phyloP scores from a whole-genome alignment of 1,140 invertebrate species.

The Drosophila mauritiana region DNA sequence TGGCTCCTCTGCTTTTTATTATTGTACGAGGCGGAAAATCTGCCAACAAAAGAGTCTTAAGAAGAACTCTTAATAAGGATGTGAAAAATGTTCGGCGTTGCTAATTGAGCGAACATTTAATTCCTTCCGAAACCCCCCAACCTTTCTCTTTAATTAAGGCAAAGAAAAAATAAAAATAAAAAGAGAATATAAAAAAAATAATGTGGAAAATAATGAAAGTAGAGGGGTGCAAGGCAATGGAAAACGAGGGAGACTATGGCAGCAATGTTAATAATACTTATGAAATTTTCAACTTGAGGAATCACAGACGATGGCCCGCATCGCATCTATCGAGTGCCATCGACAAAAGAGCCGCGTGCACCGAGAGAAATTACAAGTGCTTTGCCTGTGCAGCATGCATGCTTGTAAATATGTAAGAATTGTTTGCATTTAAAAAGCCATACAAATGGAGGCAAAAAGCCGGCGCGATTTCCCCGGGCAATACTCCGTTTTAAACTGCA shows the following conservation, averaged over 20 bases:
- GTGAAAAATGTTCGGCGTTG: slow-evolving; percentile 74
- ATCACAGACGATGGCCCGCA: slow-evolving; percentile 56
- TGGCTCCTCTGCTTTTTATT: slow-evolving; percentile 42
- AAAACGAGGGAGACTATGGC: slow-evolving; percentile 2
- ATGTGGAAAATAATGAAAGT: background rate
- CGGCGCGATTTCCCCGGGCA: background rate
- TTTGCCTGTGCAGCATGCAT: background rate
- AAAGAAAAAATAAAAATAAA: background rate
- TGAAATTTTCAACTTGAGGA: slow-evolving; percentile 55
- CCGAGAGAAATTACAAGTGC: background rate
- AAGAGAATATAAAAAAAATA: background rate
- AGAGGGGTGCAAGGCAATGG: background rate
- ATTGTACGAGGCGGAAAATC: slow-evolving; percentile 44
- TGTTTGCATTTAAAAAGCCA: slow-evolving; percentile 33
- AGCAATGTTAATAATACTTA: slow-evolving; percentile 36
- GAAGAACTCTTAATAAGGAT: slow-evolving; percentile 73
- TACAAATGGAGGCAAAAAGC: slow-evolving; percentile 31
- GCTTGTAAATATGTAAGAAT: slow-evolving; percentile 1
- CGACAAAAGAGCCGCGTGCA: slow-evolving; percentile 45
- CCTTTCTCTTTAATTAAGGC: slow-evolving; percentile 46
- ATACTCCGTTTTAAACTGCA: slow-evolving; percentile 35
- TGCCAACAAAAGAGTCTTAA: slow-evolving; percentile 35
- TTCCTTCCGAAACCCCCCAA: slow-evolving; percentile 13
- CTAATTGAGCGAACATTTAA: slow-evolving; percentile 76
- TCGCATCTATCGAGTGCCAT: slow-evolving; percentile 55